Percentiles rank a stretch among this genome's conserved stretches.
Evolutionary conservation across 1,140 invertebrate genomes (phyloP).

Genomic region (Ceratina calcarata): DNA sequence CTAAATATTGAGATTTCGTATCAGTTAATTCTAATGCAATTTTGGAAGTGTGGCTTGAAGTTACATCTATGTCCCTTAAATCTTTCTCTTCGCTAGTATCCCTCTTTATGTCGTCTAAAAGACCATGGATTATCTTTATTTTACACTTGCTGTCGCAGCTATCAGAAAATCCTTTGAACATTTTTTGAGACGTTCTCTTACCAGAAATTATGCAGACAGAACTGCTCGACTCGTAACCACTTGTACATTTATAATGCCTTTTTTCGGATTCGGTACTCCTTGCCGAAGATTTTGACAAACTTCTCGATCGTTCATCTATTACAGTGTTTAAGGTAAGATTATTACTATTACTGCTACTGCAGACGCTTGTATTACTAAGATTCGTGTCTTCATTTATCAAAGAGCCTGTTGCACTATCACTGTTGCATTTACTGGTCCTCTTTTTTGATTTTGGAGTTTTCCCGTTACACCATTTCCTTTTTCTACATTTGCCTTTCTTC

Average conservation of each 20-base stretch:
- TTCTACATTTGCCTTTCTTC: slow-evolving; percentile 28
- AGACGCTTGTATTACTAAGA: slow-evolving; percentile 53
- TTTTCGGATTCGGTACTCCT: slow-evolving; percentile 13
- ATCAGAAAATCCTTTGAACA: slow-evolving; percentile 60
- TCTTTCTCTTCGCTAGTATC: slow-evolving; percentile 11
- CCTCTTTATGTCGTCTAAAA: slow-evolving; percentile 50
- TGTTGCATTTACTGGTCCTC: slow-evolving; percentile 42
- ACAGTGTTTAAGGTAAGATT: slow-evolving; percentile 29
- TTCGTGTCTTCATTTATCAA: slow-evolving; percentile 58
- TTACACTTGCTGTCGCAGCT: slow-evolving; percentile 34
- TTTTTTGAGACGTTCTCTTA: slow-evolving; percentile 14
- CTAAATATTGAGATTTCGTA: slow-evolving; percentile 15
- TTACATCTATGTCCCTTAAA: not conserved
- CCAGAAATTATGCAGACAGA: slow-evolving; percentile 35
- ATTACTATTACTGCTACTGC: slow-evolving; percentile 44
- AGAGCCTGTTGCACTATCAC: slow-evolving; percentile 43
- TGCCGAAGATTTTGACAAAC: slow-evolving; percentile 55
- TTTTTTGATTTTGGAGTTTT: slow-evolving; percentile 47
- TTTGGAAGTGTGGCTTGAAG: not conserved
- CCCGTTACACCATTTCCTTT: slow-evolving; percentile 70
- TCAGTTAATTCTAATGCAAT: not conserved
- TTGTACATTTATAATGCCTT: slow-evolving; percentile 42
- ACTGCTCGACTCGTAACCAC: slow-evolving; percentile 54
- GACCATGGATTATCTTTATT: slow-evolving; percentile 51
- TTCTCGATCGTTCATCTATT: slow-evolving; percentile 40